Evolutionary conservation across 2,888 invertebrate species (phyloP).

Genomic region (Rhimphoctona megacephalus): DNA sequence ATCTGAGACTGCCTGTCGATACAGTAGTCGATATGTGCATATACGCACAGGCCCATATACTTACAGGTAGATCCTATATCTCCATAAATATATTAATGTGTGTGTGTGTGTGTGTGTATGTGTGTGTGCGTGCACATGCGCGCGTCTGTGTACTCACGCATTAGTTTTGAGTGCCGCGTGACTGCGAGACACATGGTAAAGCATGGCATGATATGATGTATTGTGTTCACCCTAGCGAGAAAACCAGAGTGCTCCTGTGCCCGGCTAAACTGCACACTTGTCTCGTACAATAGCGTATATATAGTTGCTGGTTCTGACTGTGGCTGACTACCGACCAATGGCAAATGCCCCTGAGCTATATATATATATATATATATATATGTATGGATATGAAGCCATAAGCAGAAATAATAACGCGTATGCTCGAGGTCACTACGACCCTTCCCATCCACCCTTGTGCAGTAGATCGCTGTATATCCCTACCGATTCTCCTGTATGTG

Average conservation of each 20-base stretch:
- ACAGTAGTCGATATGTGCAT: constrained; percentile 24
- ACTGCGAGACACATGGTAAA: constrained; percentile 45
- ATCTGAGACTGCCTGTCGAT: constrained; percentile 57
- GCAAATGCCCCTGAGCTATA: constrained; percentile 43
- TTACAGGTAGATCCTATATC: not conserved
- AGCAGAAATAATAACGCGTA: constrained; percentile 83
- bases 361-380: constrained; percentile 4
- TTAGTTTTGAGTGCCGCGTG: constrained; percentile 58
- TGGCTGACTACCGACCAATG: constrained; percentile 60
- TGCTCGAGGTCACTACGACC: constrained; percentile 59
- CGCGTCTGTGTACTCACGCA: constrained; percentile 1
- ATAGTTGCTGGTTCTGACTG: constrained; percentile 55
- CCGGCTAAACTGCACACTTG: constrained; percentile 80
- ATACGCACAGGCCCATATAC: not conserved
- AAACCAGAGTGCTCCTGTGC: constrained; percentile 72
- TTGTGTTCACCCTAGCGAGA: constrained; percentile 80
- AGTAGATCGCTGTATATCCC: constrained; percentile 18
- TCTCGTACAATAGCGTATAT: constrained; percentile 73
- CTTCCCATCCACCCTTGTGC: constrained; percentile 26
- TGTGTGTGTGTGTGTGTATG: not conserved
- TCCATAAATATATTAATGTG: not conserved
- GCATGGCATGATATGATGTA: constrained; percentile 71
- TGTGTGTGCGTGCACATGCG: not conserved
- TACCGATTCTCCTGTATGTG: constrained; percentile 49
- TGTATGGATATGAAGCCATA: constrained; percentile 72